phyloP scores from a whole-genome alignment of 2,797 vertebrate species.

The Catamblyrhynchus diadema region DNA sequence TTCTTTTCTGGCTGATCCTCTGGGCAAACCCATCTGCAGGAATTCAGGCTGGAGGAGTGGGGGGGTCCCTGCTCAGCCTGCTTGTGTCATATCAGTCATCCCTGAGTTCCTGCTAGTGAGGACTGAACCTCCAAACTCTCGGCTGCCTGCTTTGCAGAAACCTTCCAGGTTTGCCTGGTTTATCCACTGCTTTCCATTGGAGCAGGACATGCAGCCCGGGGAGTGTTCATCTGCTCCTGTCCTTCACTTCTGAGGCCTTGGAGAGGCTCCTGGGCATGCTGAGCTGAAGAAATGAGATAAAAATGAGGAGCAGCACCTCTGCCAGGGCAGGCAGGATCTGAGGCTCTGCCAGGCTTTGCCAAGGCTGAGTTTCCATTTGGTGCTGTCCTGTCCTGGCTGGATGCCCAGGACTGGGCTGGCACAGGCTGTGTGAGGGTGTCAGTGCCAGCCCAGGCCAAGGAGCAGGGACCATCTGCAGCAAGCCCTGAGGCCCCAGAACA shows the following conservation, averaged over 20 bases:
- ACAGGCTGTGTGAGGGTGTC: neutral
- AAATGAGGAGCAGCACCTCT: neutral
- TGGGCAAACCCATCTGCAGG: slow-evolving; percentile 35
- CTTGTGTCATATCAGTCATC: neutral
- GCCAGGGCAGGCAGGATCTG: neutral
- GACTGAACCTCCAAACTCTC: neutral
- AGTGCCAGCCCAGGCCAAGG: neutral
- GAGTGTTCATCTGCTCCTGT: neutral
- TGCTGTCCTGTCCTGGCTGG: neutral
- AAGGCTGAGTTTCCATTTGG: neutral
- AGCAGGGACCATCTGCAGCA: neutral
- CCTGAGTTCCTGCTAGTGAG: neutral
- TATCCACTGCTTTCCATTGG: neutral
- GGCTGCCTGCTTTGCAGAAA: neutral
- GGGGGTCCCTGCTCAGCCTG: neutral
- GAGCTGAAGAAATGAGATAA: neutral
- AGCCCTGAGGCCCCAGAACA: neutral
- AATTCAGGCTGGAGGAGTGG: neutral
- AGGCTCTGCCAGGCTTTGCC: neutral
- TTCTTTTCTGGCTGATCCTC: slow-evolving; percentile 23
- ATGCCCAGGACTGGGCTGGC: neutral
- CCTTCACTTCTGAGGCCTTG: neutral
- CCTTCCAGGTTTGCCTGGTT: neutral
- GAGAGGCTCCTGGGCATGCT: neutral
- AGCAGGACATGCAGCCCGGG: neutral